Evolutionary conservation across 2,113 vertebrate genomes (phyloP).

Genomic region (Pardalotus punctatus): DNA sequence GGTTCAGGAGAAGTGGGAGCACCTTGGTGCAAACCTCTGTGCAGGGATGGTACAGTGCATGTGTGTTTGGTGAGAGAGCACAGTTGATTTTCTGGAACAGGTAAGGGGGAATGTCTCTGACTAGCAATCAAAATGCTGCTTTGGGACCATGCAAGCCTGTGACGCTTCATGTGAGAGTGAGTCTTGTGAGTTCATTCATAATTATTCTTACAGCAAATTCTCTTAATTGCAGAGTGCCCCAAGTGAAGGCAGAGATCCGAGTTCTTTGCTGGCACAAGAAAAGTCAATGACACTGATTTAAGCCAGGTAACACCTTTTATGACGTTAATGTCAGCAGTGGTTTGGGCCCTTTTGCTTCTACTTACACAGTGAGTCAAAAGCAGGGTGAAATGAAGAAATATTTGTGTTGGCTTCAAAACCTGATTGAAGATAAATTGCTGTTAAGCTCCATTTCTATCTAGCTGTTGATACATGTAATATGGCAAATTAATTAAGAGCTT

Average conservation of each 20-base stretch:
- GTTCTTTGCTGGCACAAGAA: not conserved
- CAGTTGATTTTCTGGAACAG: not conserved
- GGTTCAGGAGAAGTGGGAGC: not conserved
- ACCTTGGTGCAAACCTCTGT: not conserved
- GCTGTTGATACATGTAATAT: slow-evolving; percentile 49
- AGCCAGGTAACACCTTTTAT: not conserved
- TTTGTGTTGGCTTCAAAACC: slow-evolving; percentile 53
- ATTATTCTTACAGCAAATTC: not conserved
- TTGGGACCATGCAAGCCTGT: not conserved
- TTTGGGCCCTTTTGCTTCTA: not conserved
- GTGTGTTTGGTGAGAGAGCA: not conserved
- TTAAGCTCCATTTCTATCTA: slow-evolving; percentile 40
- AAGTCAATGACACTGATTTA: not conserved
- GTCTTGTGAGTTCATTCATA: not conserved
- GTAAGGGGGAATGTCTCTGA: not conserved
- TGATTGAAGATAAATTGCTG: slow-evolving; percentile 41
- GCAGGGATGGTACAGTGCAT: rapidly evolving
- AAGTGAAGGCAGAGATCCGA: not conserved
- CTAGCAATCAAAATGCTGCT: not conserved
- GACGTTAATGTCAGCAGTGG: not conserved
- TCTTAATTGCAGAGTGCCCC: not conserved
- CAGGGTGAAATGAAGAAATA: slow-evolving; percentile 45
- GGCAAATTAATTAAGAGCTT: slow-evolving; percentile 64
- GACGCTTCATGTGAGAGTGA: not conserved
- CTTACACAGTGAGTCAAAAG: slow-evolving; percentile 14